phyloP scores from a whole-genome alignment of 2,113 vertebrate species.

The Xerus inauris region DNA sequence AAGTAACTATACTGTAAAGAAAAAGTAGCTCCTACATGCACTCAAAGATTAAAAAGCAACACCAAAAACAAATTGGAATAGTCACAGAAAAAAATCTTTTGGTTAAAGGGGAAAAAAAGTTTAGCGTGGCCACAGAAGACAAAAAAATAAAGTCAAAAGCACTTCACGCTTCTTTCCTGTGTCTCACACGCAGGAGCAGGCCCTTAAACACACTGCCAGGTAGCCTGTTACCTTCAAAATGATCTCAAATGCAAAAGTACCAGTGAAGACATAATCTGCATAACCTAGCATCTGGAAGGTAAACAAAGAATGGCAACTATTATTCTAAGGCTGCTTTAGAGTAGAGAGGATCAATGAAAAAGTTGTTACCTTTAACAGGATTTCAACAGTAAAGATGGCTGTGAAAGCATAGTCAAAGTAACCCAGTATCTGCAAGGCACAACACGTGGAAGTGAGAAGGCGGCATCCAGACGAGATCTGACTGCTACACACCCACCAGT shows the following conservation, averaged over 20 bases:
- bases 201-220: constrained; percentile 89
- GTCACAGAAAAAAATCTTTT: constrained; percentile 78
- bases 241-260: constrained; percentile 99
- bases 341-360: constrained; percentile 84
- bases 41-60: constrained; percentile 82
- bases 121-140: constrained; percentile 80
- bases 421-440: constrained; percentile 99
- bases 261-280: constrained; percentile 99
- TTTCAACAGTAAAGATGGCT: constrained; percentile 99
- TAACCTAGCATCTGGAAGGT: constrained; percentile 99
- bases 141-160: constrained; percentile 85
- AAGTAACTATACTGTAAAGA: constrained; percentile 74
- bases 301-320: constrained; percentile 93
- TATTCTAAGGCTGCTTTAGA: constrained; percentile 88
- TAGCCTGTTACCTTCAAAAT: constrained; percentile 97
- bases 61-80: constrained; percentile 89
- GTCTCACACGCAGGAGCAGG: constrained; percentile 92
- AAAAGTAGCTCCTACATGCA: constrained; percentile 85
- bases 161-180: constrained; percentile 91
- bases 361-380: constrained; percentile 98
- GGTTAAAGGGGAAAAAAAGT: constrained; percentile 76
- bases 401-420: constrained; percentile 99
- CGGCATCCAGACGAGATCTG: constrained; percentile 25
- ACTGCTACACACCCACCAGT: constrained; percentile 67
- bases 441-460: constrained; percentile 85